Evolutionary conservation across 2,888 invertebrate genomes (phyloP).

Genomic region (Chirona hameri): DNA sequence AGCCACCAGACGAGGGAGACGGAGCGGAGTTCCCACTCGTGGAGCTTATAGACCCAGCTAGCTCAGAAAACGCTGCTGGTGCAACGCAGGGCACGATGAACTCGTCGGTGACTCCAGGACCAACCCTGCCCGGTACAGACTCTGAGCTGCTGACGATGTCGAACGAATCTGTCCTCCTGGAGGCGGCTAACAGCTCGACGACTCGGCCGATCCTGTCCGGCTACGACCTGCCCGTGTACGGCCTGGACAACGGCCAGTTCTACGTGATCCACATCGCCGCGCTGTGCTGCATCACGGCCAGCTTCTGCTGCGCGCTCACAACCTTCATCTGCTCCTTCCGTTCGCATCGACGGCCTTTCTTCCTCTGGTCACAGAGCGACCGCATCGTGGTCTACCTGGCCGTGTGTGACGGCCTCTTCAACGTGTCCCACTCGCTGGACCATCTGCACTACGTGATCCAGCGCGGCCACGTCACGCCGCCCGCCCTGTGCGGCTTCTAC

Average conservation of each 20-base stretch:
- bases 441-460: conserved; percentile 3
- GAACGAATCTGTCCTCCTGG: too few relatives aligned
- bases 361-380: not conserved
- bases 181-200: not conserved
- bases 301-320: not conserved
- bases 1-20: too few relatives aligned
- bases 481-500: not conserved
- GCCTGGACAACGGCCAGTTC: conserved; percentile 10
- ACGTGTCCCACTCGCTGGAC: not conserved
- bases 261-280: not conserved
- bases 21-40: too few relatives aligned
- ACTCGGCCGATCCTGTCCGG: not conserved
- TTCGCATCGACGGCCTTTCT: not conserved
- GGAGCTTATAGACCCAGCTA: too few relatives aligned
- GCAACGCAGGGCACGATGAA: too few relatives aligned
- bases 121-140: too few relatives aligned
- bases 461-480: not conserved
- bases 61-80: too few relatives aligned
- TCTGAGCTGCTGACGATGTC: too few relatives aligned
- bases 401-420: not conserved
- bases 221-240: conserved; percentile 22
- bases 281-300: not conserved
- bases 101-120: too few relatives aligned
- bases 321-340: not conserved
- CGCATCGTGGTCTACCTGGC: conserved; percentile 5